Conservation (phyloP, 2,113 vertebrate species). For the Austrofundulus limnaeus region DNA sequence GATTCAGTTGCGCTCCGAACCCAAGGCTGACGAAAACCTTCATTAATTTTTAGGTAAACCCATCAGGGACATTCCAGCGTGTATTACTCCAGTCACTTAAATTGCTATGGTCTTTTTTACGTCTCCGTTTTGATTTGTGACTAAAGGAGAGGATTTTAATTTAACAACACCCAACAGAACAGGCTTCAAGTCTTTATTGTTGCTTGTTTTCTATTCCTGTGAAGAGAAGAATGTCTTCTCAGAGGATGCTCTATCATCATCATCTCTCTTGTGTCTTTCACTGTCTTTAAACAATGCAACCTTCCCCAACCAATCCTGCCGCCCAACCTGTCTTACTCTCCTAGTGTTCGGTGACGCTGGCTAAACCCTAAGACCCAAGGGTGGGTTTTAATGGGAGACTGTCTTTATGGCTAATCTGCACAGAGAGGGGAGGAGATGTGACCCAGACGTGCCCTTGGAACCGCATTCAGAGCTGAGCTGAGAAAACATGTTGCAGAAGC, state of each 20-base stretch:
- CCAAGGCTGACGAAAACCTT: slow-evolving; percentile 26
- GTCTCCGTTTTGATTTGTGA: background rate
- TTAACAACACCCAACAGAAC: background rate
- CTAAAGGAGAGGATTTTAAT: slow-evolving; percentile 1
- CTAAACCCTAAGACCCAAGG: slow-evolving; percentile 11
- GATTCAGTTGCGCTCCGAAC: slow-evolving; percentile 53
- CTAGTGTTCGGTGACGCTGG: slow-evolving; percentile 3
- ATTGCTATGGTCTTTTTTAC: background rate
- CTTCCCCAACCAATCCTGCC: slow-evolving; percentile 3
- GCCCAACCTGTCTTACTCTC: slow-evolving; percentile 16
- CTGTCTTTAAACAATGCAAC: too few relatives aligned
- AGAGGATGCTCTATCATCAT: slow-evolving; percentile 14
- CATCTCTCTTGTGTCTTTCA: slow-evolving; percentile 11
- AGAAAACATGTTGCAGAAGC: background rate
- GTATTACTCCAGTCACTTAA: background rate
- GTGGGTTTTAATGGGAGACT: slow-evolving; percentile 53
- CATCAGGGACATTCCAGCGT: background rate
- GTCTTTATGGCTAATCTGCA: slow-evolving; percentile 50
- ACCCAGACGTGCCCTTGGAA: slow-evolving; percentile 55
- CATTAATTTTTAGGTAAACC: slow-evolving; percentile 20
- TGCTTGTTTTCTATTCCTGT: slow-evolving; percentile 15
- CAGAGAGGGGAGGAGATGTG: slow-evolving; percentile 42
- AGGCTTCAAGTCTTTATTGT: background rate
- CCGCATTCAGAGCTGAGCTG: slow-evolving; percentile 14
- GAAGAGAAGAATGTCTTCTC: slow-evolving; percentile 4